Base-by-base conservation (phyloP, 2,797 vertebrate genomes). In the Sebastes diaconus region DNA sequence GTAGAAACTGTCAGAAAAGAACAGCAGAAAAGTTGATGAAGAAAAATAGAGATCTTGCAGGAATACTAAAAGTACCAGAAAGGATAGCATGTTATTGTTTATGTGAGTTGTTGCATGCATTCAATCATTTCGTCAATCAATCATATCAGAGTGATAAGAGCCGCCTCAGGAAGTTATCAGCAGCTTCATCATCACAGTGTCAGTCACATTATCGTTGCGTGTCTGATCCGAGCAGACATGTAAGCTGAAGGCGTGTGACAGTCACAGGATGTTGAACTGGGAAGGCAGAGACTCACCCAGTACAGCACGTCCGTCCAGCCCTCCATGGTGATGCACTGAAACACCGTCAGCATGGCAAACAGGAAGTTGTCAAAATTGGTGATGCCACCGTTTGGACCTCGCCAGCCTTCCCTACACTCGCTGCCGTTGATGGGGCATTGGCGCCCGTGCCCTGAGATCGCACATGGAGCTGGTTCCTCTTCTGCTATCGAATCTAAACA, bases 281-380 rank as follows among this genome's bases (percentile, higher is more conserved):
- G 66, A 58, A 57, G 25, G 69, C 67, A 54, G 30, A 57, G 36
- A 77, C 98, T 98, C 93, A 99, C 98, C 98, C 98, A 99, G 94
- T 99, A 99, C 6, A 99, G 95, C 81, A 99, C 98, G 14, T 99
- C 98, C 0, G 98, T 99, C 98, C 98, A 99, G 64, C 98, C 98
- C 93, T 99, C 98, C 98, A 99, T 99, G 74, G 98, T 99, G 91
- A 99, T 99, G 71, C 98, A 99, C 95, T 99, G 98, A 90, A 99
- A 99, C 86, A 99, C 98, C 1, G 98, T 99, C 91, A 99, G 95
- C 98, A 99, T 99, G 54, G 98, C 98, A 89, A 99, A 99, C 74
- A 98, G 96, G 95, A 99, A 99, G 93, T 99, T 99, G 95, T 99
- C 98, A 1, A 99, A 99, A 94, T 99, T 99, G 87, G 98, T 99